These are phyloP conservation scores for Lagopus leucura DNA, from an alignment of 2,113 vertebrate genomes.

Conservation along the genomic window DNA sequence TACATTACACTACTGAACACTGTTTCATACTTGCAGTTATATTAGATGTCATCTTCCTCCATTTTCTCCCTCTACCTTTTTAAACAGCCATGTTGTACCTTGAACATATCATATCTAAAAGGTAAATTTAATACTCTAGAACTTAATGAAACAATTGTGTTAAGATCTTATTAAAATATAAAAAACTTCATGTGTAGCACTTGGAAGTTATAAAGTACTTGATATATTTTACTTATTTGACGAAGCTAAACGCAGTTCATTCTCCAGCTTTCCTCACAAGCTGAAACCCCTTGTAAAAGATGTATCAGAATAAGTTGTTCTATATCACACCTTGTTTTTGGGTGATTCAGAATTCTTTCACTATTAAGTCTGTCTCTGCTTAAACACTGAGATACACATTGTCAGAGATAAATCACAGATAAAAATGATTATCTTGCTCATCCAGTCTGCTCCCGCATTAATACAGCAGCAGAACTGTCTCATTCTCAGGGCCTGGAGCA, in stretches of 20 bases:
- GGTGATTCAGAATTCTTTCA: background rate
- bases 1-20: background rate
- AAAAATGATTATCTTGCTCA: background rate
- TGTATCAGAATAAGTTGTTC: background rate
- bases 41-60: background rate
- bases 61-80: background rate
- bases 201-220: background rate
- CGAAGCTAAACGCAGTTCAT: background rate
- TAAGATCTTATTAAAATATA: background rate
- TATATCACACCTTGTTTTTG: background rate
- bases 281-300: background rate
- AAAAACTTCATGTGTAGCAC: background rate
- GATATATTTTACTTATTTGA: background rate
- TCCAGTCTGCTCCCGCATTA: background rate
- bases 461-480: background rate
- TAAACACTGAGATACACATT: background rate
- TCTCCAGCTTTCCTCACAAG: background rate
- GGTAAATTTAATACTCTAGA: background rate
- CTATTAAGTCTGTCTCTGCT: background rate
- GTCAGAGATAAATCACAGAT: background rate
- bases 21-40: background rate
- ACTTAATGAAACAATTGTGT: background rate
- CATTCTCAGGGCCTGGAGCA: background rate
- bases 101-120: background rate
- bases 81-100: background rate